Conservation (phyloP, 2,888 invertebrate species). For the Matsumyia berberina region DNA sequence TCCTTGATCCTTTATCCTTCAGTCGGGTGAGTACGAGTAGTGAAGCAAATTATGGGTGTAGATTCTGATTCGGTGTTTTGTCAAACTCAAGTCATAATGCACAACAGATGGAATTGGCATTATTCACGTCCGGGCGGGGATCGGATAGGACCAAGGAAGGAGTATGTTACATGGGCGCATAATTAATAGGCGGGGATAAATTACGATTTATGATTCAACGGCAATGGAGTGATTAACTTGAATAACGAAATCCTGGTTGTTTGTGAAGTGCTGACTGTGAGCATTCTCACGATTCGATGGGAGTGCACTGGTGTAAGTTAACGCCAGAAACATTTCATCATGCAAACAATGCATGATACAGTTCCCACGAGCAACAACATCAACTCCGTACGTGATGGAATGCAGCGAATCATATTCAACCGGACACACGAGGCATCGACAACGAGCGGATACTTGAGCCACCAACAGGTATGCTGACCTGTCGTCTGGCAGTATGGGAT, state of each 20-base stretch:
- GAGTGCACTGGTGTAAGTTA: no score
- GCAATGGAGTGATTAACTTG: slow-evolving; percentile 61
- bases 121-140: slow-evolving; percentile 53
- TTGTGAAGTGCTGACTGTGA: slow-evolving; percentile 41
- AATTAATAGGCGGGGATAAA: slow-evolving; percentile 70
- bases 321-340: no score
- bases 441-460: no score
- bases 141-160: not conserved
- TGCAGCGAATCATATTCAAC: no score
- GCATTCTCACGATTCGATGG: slow-evolving; percentile 55
- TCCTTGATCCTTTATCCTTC: slow-evolving; percentile 41
- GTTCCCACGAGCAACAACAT: no score
- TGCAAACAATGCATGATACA: no score
- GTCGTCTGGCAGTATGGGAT: no score
- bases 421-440: no score
- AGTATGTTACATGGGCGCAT: slow-evolving; percentile 50
- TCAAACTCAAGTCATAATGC: slow-evolving; percentile 23
- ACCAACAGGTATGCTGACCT: no score
- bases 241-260: slow-evolving; percentile 32
- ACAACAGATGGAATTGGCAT: slow-evolving; percentile 35
- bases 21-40: slow-evolving; percentile 7
- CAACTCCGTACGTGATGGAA: no score
- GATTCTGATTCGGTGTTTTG: slow-evolving; percentile 47
- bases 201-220: slow-evolving; percentile 66
- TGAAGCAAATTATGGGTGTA: slow-evolving; percentile 68